Conservation (phyloP, 2,113 vertebrate species). For the Chloropsis hardwickii region DNA sequence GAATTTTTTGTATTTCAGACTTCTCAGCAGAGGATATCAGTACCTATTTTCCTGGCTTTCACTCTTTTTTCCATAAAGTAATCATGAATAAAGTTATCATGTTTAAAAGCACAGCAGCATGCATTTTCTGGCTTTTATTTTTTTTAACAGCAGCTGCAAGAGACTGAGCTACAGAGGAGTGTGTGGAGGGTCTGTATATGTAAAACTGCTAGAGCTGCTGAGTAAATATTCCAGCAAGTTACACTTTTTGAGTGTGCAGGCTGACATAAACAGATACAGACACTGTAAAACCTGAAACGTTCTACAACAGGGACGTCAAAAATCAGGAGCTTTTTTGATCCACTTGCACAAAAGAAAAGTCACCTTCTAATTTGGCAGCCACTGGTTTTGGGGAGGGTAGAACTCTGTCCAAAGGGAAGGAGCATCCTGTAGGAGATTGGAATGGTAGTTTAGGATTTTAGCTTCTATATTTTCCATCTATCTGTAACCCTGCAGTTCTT, state of each 20-base stretch:
- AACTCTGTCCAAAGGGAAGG: neutral
- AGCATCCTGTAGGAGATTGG: neutral
- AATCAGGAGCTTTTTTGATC: neutral
- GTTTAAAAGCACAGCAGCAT: neutral
- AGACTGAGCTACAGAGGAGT: neutral
- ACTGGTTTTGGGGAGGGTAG: neutral
- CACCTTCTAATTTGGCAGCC: neutral
- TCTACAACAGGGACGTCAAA: neutral
- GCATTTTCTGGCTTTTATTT: neutral
- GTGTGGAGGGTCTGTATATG: neutral
- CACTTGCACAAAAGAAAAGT: too few relatives aligned
- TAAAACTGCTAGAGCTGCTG: neutral
- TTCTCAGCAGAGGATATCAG: neutral
- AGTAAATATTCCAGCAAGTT: neutral
- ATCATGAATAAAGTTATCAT: neutral
- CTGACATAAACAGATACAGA: neutral
- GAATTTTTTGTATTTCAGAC: slow-evolving; percentile 22
- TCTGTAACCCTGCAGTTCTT: neutral
- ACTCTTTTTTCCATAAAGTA: neutral
- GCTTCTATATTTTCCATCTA: rapidly evolving
- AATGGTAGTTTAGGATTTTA: neutral
- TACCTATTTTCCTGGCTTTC: neutral
- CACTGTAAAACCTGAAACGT: neutral
- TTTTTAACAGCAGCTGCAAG: neutral
- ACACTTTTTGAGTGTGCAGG: neutral